phyloP scores from a whole-genome alignment of 2,113 vertebrate species.

The Uria lomvia region DNA sequence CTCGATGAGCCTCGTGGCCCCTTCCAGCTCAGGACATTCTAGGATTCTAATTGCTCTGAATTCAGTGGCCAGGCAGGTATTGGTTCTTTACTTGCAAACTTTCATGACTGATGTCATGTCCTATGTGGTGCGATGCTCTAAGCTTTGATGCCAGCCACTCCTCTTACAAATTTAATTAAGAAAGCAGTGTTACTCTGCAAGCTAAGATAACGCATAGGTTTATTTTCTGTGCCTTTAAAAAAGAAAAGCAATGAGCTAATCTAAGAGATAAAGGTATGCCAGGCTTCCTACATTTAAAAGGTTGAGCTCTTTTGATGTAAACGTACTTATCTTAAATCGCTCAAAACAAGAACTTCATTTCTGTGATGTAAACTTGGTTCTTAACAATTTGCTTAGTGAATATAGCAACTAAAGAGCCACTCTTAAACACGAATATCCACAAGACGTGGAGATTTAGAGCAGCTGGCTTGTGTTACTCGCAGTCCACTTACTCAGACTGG shows the following conservation, averaged over 20 bases:
- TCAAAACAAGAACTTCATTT: neutral
- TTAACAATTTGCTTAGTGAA: neutral
- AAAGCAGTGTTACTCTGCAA: neutral
- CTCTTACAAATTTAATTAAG: neutral
- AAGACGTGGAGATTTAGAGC: neutral
- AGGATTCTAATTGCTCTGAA: neutral
- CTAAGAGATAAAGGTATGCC: neutral
- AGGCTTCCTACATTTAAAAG: neutral
- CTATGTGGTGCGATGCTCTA: neutral
- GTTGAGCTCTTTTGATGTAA: neutral
- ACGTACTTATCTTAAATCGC: neutral
- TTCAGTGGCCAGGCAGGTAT: neutral
- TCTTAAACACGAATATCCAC: neutral
- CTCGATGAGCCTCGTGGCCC: neutral
- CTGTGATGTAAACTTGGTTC: neutral
- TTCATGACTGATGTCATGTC: neutral
- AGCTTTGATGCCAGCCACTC: neutral
- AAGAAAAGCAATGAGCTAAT: neutral
- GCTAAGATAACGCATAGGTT: neutral
- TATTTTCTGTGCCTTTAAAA: neutral
- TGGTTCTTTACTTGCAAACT: neutral
- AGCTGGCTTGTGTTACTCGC: neutral
- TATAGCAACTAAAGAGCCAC: neutral
- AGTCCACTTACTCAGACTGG: neutral
- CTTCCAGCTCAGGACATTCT: neutral